Evolutionary conservation across 2,113 vertebrate species (phyloP), one percentile per base, ranked within the genome.

Genomic region (Nesogale talazaci): DNA sequence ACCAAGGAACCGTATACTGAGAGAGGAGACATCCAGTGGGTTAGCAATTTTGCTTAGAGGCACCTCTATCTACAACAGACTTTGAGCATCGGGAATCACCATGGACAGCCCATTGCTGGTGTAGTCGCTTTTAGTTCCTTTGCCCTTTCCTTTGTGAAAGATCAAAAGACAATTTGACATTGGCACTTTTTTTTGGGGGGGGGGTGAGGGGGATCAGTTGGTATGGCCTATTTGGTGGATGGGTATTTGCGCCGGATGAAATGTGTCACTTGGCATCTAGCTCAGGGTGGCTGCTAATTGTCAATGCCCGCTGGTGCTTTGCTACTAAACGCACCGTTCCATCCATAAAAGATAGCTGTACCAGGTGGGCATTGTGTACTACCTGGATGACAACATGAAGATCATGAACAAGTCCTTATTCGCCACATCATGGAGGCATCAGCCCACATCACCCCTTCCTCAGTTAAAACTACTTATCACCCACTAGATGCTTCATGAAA

Each of bases 81-180:
- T 77, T 40, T 46, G n/a, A 74, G 38, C 63, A 52, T 83, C 52
- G 74, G 80, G 86, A 76, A 81, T 77, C 20, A 56, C 75, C 72
- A 15, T 20, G 38, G 63, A 84, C 42, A 83, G 70, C 65, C 80
- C 46, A 2, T 89, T 83, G 85, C 65, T 79, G 63, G 70, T 59
- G n/a, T 81, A 42, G 67, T 29, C 86, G 34, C 52, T 84, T 52
- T 89, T 78, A 91, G 36, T 40, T 83, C 34, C 79, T 92, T 78
- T 52, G 34, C 80, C 63, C 65, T 94, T 94, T 88, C 65, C 81
- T 87, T 75, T 6, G 23, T 3, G 31, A 87, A 88, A 75, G 63
- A 72, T 90, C 95, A 90, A 88, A 75, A 95, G 95, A 65, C 77
- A 77, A 40, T 84, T 82, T 90, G 72, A 86, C 83, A 87, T 76